These are phyloP conservation scores for Gavialis gangeticus DNA, from an alignment of 2,113 vertebrate genomes.

Conservation along the genomic window DNA sequence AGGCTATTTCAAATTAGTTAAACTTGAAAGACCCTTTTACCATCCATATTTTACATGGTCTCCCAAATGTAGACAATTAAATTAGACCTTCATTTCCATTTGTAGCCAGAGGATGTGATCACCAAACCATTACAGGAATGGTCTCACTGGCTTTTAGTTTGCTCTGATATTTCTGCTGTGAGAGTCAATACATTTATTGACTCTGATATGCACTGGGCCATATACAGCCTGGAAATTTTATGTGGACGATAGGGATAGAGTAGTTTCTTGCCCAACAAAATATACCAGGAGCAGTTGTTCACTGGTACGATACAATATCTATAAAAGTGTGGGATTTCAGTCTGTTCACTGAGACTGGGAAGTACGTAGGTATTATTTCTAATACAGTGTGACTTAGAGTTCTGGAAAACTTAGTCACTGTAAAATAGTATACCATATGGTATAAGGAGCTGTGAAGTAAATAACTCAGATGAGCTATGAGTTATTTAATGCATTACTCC, in stretches of 20 bases:
- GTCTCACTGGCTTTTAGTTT: not conserved
- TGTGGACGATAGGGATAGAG: rapidly evolving
- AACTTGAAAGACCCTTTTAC: not conserved
- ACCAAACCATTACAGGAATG: rapidly evolving
- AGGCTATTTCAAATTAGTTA: not conserved
- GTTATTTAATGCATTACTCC: too few species aligned
- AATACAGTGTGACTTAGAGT: not conserved
- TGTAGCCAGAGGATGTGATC: not conserved
- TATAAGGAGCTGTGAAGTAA: not conserved
- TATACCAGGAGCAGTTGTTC: not conserved
- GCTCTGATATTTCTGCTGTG: not conserved
- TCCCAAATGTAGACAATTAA: not conserved
- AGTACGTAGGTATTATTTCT: not conserved
- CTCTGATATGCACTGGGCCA: not conserved
- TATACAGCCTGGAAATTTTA: not conserved
- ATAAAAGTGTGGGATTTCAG: not conserved
- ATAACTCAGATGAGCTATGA: not conserved
- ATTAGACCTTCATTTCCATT: not conserved
- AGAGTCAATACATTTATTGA: not conserved
- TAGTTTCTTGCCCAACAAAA: not conserved
- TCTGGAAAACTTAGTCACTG: not conserved
- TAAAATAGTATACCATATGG: too few species aligned
- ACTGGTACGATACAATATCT: rapidly evolving
- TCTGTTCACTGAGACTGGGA: not conserved
- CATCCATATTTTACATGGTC: not conserved